phyloP scores from a whole-genome alignment of 30 jellyfish, hydroid and myxozoan genomes.

The Cassiopea xamachana region DNA sequence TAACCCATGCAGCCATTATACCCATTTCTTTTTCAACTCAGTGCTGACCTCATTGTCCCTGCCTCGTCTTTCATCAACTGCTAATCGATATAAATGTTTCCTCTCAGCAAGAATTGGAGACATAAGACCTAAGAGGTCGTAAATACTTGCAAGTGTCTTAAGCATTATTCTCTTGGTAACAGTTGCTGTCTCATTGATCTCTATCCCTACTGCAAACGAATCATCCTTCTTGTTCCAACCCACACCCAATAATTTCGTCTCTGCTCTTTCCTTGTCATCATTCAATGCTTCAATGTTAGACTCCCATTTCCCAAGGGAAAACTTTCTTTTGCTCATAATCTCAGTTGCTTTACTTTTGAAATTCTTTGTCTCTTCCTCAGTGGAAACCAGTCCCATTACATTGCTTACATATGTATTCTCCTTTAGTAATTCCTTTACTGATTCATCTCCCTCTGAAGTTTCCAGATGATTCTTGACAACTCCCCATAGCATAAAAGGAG shows the following conservation, averaged over 20 bases:
- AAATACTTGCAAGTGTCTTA: slow-evolving; percentile 18
- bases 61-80: slow-evolving; percentile 60
- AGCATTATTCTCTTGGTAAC: slow-evolving; percentile 54
- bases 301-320: slow-evolving; percentile 66
- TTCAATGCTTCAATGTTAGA: slow-evolving; percentile 10
- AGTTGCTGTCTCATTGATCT: not conserved
- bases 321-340: slow-evolving; percentile 34
- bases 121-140: slow-evolving; percentile 53
- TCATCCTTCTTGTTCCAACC: slow-evolving; percentile 49
- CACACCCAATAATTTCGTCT: slow-evolving; percentile 48
- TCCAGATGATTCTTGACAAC: slow-evolving; percentile 41
- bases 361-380: slow-evolving; percentile 20
- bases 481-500: slow-evolving; percentile 57
- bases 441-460: slow-evolving; percentile 22
- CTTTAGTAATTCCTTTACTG: slow-evolving; percentile 4
- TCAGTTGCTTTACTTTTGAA: slow-evolving; percentile 15
- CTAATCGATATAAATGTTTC: slow-evolving; percentile 50
- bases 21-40: slow-evolving; percentile 37
- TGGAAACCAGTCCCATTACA: slow-evolving; percentile 13
- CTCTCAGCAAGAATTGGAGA: slow-evolving; percentile 45
- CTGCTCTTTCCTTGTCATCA: slow-evolving; percentile 32
- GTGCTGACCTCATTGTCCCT: slow-evolving; percentile 45
- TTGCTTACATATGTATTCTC: slow-evolving; percentile 47
- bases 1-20: slow-evolving; percentile 16
- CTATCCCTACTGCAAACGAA: slow-evolving; percentile 36